Percentiles rank a stretch among this genome's conserved stretches.
phyloP scores from a whole-genome alignment of 2,888 invertebrate genomes.

The Lottia scabra region DNA sequence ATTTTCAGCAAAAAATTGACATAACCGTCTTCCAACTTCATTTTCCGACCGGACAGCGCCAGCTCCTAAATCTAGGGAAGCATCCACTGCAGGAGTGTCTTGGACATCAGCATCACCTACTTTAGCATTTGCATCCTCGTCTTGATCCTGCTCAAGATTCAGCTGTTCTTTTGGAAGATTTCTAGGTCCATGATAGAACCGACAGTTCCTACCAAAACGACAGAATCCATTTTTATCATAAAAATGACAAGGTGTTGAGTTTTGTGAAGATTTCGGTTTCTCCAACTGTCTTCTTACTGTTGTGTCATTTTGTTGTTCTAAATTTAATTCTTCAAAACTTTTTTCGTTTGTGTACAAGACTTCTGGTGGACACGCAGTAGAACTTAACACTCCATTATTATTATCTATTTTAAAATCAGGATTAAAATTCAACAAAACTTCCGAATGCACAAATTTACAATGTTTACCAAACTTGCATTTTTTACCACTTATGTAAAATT shows the following conservation, averaged over 20 bases:
- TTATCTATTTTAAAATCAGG: neutral
- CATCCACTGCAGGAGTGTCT: too few species aligned
- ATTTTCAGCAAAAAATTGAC: constrained; percentile 29
- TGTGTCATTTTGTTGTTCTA: neutral
- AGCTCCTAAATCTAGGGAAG: too few species aligned
- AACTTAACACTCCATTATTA: neutral
- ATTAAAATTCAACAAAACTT: neutral
- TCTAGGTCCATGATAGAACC: constrained; percentile 34
- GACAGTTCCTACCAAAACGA: constrained; percentile 48
- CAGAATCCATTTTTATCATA: constrained; percentile 45
- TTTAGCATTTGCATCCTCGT: too few species aligned
- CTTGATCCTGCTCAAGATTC: too few species aligned
- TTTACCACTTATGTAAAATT: constrained; percentile 20
- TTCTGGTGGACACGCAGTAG: neutral
- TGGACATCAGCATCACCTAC: too few species aligned
- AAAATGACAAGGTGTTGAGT: constrained; percentile 33
- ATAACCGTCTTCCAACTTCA: constrained; percentile 8
- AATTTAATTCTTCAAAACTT: neutral
- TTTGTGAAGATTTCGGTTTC: neutral
- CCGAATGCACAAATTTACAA: constrained; percentile 32
- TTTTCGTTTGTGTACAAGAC: neutral
- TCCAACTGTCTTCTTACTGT: neutral
- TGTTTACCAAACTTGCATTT: constrained; percentile 35
- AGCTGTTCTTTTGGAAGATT: neutral
- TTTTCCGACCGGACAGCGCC: too few species aligned